These are phyloP conservation scores for Isichthys henryi DNA, from an alignment of 2,113 vertebrate species.

Conservation along the genomic window DNA sequence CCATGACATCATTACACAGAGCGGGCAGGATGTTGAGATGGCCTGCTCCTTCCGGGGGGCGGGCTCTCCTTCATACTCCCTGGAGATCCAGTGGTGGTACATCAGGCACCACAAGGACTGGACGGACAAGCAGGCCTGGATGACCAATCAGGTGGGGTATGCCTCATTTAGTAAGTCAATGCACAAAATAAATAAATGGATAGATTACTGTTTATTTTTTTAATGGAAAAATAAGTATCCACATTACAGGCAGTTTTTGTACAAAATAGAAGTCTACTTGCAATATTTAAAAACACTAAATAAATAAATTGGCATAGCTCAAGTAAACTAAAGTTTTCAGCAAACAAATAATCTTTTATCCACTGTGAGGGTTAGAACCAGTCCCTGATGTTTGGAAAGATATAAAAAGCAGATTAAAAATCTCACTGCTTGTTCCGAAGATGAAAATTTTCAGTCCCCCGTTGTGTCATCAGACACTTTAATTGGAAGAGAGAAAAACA, in stretches of 20 bases:
- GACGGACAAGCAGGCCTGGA: slow-evolving; percentile 68
- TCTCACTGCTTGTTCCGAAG: slow-evolving; percentile 25
- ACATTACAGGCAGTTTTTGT: background rate
- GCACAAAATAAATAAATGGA: background rate
- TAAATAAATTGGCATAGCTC: background rate
- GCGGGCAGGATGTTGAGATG: slow-evolving; percentile 90
- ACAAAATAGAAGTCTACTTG: background rate
- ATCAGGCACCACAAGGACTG: slow-evolving; percentile 71
- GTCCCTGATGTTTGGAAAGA: slow-evolving; percentile 33
- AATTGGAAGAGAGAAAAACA: slow-evolving; percentile 48
- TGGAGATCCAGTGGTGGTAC: slow-evolving; percentile 99
- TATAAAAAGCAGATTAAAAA: slow-evolving; percentile 17
- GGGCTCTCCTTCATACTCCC: slow-evolving; percentile 79
- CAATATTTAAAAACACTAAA: background rate
- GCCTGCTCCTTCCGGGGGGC: slow-evolving; percentile 91
- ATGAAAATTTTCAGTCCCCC: slow-evolving; percentile 40
- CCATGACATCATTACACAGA: slow-evolving; percentile 75
- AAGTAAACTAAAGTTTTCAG: background rate
- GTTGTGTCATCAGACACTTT: slow-evolving; percentile 48
- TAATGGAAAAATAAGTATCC: background rate
- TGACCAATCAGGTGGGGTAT: slow-evolving; percentile 67
- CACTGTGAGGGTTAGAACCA: slow-evolving; percentile 22
- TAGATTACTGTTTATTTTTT: background rate
- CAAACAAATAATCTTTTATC: slow-evolving; percentile 1
- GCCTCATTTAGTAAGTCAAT: background rate